Conservation (phyloP, 1,140 invertebrate genomes). For the Diabrotica undecimpunctata region DNA sequence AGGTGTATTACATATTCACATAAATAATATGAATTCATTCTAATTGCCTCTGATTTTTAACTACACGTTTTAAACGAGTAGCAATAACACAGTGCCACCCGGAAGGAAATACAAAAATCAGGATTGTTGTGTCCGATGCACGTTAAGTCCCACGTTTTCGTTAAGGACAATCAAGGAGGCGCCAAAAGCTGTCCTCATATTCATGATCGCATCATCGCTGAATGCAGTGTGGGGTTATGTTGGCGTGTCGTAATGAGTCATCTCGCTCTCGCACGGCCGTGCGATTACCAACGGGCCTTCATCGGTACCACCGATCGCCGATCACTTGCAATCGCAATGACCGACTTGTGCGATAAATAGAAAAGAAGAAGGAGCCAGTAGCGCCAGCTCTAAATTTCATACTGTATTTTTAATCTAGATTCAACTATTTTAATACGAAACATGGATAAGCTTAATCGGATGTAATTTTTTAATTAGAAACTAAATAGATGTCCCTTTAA, state of each 20-base stretch:
- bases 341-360: neutral
- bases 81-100: too few relatives aligned
- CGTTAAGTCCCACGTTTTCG: too few relatives aligned
- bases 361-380: neutral
- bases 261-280: too few relatives aligned
- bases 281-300: neutral
- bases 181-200: neutral
- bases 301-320: neutral
- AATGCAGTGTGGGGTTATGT: neutral
- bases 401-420: neutral
- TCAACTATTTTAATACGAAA: neutral
- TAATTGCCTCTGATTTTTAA: too few relatives aligned
- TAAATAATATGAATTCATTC: too few relatives aligned
- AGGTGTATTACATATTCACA: too few relatives aligned
- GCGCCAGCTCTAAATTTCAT: neutral
- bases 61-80: too few relatives aligned
- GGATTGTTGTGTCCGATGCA: too few relatives aligned
- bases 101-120: too few relatives aligned
- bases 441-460: neutral
- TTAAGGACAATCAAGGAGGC: conserved; percentile 8
- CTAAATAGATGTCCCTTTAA: too few relatives aligned
- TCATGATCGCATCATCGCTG: neutral
- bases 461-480: too few relatives aligned
- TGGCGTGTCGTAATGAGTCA: neutral
- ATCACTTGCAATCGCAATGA: neutral